phyloP scores from a whole-genome alignment of 2,797 vertebrate species.

The Dicrostonyx torquatus region DNA sequence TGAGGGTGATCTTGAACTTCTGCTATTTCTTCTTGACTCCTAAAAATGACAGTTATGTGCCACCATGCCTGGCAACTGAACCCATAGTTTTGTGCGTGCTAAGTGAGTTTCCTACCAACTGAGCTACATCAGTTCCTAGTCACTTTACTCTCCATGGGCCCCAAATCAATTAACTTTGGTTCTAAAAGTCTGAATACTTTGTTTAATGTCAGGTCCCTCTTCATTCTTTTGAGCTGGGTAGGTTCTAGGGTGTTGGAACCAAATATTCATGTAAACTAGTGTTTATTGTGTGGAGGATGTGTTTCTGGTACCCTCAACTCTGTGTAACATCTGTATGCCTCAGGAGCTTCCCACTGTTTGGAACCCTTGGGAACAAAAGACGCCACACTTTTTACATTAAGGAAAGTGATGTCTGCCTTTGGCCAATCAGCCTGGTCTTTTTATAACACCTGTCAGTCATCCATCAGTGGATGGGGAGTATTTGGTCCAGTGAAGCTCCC shows the following conservation, averaged over 20 bases:
- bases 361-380: constrained; percentile 6
- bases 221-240: neutral
- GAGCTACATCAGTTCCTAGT: neutral
- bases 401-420: neutral
- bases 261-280: neutral
- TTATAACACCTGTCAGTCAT: neutral
- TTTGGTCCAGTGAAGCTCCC: neutral
- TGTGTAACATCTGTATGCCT: neutral
- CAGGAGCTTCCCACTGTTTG: neutral
- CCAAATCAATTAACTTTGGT: neutral
- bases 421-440: neutral
- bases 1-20: neutral
- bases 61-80: neutral
- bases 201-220: neutral
- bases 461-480: neutral
- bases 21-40: neutral
- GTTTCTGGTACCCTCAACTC: neutral
- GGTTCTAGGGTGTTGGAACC: neutral
- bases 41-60: neutral
- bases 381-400: neutral
- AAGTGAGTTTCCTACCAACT: neutral
- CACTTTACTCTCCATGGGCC: neutral
- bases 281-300: neutral
- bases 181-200: neutral
- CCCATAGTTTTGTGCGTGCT: neutral